Conservation (phyloP, 2,113 vertebrate genomes). For the Sceloporus tristichus region DNA sequence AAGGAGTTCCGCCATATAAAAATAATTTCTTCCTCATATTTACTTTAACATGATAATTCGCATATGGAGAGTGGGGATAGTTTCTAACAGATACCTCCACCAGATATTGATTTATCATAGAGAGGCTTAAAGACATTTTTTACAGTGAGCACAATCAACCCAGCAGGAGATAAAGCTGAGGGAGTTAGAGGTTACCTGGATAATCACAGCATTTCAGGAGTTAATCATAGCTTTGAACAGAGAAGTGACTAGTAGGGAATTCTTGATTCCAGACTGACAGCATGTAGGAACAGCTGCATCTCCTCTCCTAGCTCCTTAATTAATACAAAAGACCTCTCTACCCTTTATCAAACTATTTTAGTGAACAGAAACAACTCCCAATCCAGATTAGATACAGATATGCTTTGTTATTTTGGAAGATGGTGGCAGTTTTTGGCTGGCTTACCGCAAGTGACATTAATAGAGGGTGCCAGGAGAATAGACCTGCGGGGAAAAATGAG, state of each 20-base stretch:
- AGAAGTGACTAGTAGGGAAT: not conserved
- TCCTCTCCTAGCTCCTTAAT: not conserved
- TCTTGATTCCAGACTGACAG: not conserved
- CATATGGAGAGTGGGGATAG: too few species aligned
- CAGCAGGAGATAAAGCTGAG: not conserved
- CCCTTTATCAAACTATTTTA: not conserved
- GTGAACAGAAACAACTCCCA: not conserved
- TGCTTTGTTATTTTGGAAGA: not conserved
- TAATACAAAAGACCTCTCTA: too few species aligned
- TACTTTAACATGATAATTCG: not conserved
- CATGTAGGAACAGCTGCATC: not conserved
- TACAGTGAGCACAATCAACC: not conserved
- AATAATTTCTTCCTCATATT: not conserved
- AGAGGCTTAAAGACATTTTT: not conserved
- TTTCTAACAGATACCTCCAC: too few species aligned
- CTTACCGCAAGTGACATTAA: constrained; percentile 95
- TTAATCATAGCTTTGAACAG: not conserved
- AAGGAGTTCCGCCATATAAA: not conserved
- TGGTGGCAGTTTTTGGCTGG: constrained; percentile 42
- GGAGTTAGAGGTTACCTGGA: not conserved
- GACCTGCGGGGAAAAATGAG: constrained; percentile 78
- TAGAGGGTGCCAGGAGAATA: constrained; percentile 97
- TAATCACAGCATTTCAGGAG: not conserved
- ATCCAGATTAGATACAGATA: not conserved
- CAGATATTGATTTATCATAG: not conserved